phyloP scores from a whole-genome alignment of 2,797 vertebrate species.

The Pteronotus mesoamericanus region DNA sequence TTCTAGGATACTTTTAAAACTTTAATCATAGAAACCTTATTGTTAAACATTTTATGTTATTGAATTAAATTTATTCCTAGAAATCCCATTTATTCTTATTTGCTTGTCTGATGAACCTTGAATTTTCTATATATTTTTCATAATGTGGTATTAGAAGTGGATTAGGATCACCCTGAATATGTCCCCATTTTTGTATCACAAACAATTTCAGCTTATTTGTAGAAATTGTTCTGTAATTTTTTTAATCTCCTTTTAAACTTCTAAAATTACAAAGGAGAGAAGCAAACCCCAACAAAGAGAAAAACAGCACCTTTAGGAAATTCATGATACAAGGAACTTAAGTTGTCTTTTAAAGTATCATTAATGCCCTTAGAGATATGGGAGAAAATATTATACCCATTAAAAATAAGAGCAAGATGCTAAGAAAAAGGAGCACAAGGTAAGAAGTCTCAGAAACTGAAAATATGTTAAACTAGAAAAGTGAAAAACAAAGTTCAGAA shows the following conservation, averaged over 20 bases:
- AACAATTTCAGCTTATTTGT: background rate
- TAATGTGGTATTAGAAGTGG: background rate
- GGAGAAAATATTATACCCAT: background rate
- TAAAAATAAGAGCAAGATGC: background rate
- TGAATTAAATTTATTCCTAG: constrained; percentile 69
- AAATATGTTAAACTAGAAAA: background rate
- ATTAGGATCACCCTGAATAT: background rate
- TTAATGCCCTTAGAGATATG: background rate
- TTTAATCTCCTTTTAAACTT: background rate
- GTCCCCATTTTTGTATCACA: background rate
- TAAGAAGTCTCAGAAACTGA: background rate
- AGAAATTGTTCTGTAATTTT: background rate
- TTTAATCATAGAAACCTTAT: background rate
- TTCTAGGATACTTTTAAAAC: background rate
- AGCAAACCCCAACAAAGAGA: background rate
- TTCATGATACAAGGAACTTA: background rate
- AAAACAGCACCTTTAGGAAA: background rate
- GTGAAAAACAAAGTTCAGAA: background rate
- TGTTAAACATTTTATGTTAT: constrained; percentile 67
- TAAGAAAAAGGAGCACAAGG: background rate
- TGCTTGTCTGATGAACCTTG: constrained; percentile 50
- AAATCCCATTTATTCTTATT: constrained; percentile 40
- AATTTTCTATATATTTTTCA: constrained; percentile 16
- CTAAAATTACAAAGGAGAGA: background rate
- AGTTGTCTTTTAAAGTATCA: background rate